phyloP scores from a whole-genome alignment of 1,140 invertebrate genomes.

The Homalodisca vitripennis region DNA sequence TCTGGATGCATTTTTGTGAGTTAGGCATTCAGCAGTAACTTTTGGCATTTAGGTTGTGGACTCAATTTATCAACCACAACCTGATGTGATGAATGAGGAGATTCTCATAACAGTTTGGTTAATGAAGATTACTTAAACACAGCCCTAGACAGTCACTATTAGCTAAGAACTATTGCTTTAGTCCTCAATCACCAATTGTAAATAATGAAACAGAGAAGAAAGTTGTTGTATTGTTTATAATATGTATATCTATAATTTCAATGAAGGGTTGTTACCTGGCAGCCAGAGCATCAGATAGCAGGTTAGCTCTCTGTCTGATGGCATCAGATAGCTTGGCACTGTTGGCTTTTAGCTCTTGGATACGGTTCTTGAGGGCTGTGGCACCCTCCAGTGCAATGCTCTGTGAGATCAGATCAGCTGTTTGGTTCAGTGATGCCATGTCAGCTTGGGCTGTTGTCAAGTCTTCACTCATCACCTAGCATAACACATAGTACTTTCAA shows the following conservation, averaged over 20 bases:
- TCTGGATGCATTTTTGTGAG: no score
- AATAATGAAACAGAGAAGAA: no score
- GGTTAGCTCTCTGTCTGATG: constrained; percentile 70
- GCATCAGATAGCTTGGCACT: constrained; percentile 69
- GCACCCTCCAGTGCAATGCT: constrained; percentile 74
- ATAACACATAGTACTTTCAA: neutral
- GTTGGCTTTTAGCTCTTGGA: constrained; percentile 69
- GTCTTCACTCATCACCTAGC: constrained; percentile 69
- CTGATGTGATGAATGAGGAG: no score
- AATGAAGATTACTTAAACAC: no score
- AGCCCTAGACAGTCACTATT: no score
- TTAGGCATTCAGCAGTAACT: no score
- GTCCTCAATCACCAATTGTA: no score
- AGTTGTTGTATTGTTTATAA: no score
- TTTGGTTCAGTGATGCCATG: constrained; percentile 73
- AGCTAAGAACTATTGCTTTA: no score
- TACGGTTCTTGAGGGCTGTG: constrained; percentile 64
- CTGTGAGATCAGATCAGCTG: constrained; percentile 73
- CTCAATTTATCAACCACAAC: no score
- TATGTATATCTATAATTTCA: neutral
- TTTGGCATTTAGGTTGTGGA: no score
- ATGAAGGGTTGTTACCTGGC: constrained; percentile 52
- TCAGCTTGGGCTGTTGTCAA: constrained; percentile 79
- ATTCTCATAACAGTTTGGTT: no score
- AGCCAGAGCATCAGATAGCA: constrained; percentile 75